Evolutionary conservation across 2,113 vertebrate species (phyloP), one percentile per base, ranked within the genome.

Genomic region (Otis tarda): DNA sequence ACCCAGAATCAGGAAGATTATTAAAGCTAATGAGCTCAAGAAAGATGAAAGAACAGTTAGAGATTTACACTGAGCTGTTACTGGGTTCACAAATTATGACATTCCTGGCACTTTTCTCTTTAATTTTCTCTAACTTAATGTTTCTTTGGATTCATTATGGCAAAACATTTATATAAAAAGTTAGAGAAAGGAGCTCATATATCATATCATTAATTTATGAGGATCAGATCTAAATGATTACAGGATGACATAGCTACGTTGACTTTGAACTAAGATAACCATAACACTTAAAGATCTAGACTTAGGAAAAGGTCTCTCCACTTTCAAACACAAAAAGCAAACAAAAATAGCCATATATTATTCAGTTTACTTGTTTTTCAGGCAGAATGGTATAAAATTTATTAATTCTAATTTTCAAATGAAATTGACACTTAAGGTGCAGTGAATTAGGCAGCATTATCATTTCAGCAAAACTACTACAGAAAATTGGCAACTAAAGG

Each of bases 1-100:
- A 90, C 91, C 69, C 77, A 96, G 74, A 94, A 90, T 94, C 61
- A 70, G 71, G 60, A 90, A 92, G 63, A 94, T 90, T 87, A 78
- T 89, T 93, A 64, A 45, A 90, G 82, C 55, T 96, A 96, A 96
- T 88, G 57, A 96, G 61, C 76, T 95, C 76, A 89, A 87, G 74
- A 77, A 92, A 90, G 80, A 90, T 83, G 43, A 97, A 95, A 89
- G 56, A 81, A 59, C n/a, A 45, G 45, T 69, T 79, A 75, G 0
- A 6, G 55, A 83, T 87, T 90, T 90, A 91, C 39, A 69, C 10
- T 64, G 50, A 87, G 57, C 45, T 90, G 30, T 81, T 88, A 50
- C 33, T 41, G 50, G 13, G 9, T 64, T 95, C 47, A 80, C 7
- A 94, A 81, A 83, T 78, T 77, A 59, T 49, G 71, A 78, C 31